phyloP scores from a whole-genome alignment of 2,888 invertebrate species.

The Sceliomorpha sp. region DNA sequence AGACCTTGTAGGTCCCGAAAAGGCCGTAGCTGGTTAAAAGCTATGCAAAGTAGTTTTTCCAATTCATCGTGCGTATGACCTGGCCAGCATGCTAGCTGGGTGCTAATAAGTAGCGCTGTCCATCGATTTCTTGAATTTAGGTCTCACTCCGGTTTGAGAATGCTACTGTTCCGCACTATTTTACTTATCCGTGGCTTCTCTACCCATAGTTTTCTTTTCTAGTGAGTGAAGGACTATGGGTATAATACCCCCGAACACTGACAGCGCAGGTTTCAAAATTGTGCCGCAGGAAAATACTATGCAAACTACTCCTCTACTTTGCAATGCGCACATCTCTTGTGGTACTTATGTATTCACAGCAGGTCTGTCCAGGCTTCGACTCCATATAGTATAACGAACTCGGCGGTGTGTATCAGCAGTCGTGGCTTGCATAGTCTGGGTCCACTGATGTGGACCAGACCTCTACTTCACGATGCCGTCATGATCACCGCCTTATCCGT shows the following conservation, averaged over 20 bases:
- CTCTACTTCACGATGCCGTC: conserved; percentile 21
- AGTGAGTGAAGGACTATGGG: conserved; percentile 2
- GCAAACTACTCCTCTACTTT: conserved; percentile 40
- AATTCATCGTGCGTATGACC: neutral
- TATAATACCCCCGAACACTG: conserved; percentile 13
- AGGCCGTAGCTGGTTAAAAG: conserved; percentile 2
- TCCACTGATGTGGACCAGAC: conserved; percentile 15
- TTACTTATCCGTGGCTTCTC: too few relatives aligned
- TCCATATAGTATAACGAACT: conserved; percentile 54
- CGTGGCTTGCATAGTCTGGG: conserved; percentile 30
- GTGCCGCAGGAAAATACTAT: conserved; percentile 54
- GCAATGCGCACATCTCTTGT: conserved; percentile 38
- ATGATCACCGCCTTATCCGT: conserved; percentile 44
- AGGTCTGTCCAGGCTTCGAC: conserved; percentile 42
- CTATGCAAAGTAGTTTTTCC: conserved; percentile 1
- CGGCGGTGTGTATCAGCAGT: conserved; percentile 31
- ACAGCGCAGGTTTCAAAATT: conserved; percentile 53
- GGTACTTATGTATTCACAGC: conserved; percentile 30
- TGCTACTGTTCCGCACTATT: neutral
- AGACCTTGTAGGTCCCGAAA: conserved; percentile 33
- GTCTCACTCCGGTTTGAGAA: neutral
- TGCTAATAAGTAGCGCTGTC: neutral
- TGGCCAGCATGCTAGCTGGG: neutral
- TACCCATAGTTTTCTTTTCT: too few relatives aligned
- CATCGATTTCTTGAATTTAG: neutral